Percentiles rank a stretch among this genome's conserved stretches.
phyloP scores from a whole-genome alignment of 2,797 vertebrate species.

The Bryconaethiops microstoma region DNA sequence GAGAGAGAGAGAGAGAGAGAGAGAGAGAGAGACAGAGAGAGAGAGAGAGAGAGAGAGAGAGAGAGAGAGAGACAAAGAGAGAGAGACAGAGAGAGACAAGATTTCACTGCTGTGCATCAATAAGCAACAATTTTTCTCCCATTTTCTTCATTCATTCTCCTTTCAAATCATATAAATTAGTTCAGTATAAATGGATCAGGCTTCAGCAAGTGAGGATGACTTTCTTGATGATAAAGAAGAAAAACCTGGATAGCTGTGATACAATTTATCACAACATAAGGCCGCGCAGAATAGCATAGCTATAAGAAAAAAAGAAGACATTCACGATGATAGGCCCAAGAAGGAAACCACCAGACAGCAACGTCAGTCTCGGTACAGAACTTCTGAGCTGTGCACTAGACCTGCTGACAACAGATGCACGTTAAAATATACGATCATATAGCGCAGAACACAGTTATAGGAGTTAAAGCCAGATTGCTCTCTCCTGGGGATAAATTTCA shows the following conservation, averaged over 20 bases:
- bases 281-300: slow-evolving; percentile 29
- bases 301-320: slow-evolving; percentile 5
- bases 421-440: slow-evolving; percentile 62
- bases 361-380: slow-evolving; percentile 64
- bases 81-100: slow-evolving; percentile 11
- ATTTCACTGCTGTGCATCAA: slow-evolving; percentile 64
- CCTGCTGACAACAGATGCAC: slow-evolving; percentile 71
- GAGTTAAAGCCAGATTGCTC: slow-evolving; percentile 63
- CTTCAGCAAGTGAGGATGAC: slow-evolving; percentile 41
- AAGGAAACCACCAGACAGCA: slow-evolving; percentile 67
- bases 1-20: neutral
- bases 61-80: neutral
- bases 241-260: slow-evolving; percentile 23
- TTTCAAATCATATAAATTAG: slow-evolving; percentile 50
- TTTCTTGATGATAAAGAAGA: slow-evolving; percentile 35
- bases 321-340: slow-evolving; percentile 40
- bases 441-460: slow-evolving; percentile 60
- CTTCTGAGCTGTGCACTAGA: slow-evolving; percentile 64
- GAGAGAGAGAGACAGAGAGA: neutral
- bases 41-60: neutral
- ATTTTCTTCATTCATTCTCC: slow-evolving; percentile 36
- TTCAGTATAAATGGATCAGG: slow-evolving; percentile 30
- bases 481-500: slow-evolving; percentile 72
- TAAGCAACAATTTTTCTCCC: slow-evolving; percentile 55
- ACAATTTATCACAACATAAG: slow-evolving; percentile 32